Evolutionary conservation across 2,113 vertebrate genomes (phyloP).

Genomic region (Gymnogyps californianus): DNA sequence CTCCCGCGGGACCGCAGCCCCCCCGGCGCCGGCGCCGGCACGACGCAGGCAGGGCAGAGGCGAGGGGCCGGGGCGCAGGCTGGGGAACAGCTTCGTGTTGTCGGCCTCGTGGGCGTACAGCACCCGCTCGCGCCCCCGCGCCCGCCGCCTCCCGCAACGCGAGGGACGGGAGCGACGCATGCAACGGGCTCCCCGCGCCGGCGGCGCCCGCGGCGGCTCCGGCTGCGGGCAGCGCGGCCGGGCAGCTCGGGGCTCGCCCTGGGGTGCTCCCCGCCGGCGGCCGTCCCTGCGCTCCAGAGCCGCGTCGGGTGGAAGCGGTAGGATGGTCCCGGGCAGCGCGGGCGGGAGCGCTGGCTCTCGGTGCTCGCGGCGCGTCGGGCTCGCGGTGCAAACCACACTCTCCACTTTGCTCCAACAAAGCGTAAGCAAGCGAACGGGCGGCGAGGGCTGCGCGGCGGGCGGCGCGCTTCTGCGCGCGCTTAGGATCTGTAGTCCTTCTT

Average conservation of each 20-base stretch:
- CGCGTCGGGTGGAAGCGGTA: background rate
- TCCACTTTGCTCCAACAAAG: slow-evolving; percentile 74
- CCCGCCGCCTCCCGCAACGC: background rate
- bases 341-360: slow-evolving; percentile 2
- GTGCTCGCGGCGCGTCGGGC: background rate
- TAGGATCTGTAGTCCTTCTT: slow-evolving; percentile 99
- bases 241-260: background rate
- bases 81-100: slow-evolving; percentile 56
- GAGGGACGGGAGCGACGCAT: background rate
- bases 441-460: slow-evolving; percentile 31
- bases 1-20: background rate
- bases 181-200: background rate
- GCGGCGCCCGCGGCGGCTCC: background rate
- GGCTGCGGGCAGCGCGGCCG: background rate
- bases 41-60: background rate
- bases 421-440: slow-evolving; percentile 83
- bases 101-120: slow-evolving; percentile 16
- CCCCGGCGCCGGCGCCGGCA: background rate
- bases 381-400: slow-evolving; percentile 45
- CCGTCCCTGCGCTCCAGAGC: background rate
- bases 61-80: background rate
- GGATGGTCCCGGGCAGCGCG: background rate
- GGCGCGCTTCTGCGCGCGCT: background rate
- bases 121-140: background rate
- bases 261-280: background rate